Evolutionary conservation across 2,888 invertebrate genomes (phyloP).

Genomic region (Amphimallon solstitiale): DNA sequence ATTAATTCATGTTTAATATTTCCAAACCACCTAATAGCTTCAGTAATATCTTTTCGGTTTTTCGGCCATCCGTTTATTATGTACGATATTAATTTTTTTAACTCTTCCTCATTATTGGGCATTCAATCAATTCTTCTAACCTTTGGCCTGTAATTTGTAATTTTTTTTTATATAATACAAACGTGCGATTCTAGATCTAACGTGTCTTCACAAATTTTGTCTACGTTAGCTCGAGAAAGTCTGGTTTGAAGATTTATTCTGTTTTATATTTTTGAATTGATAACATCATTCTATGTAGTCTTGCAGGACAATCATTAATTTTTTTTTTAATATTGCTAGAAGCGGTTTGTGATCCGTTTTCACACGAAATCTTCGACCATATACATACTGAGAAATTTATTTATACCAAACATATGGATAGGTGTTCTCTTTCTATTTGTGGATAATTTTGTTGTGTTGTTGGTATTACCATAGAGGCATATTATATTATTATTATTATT

Average conservation of each 20-base stretch:
- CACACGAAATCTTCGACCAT: too few species aligned
- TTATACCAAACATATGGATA: too few species aligned
- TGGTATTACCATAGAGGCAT: too few species aligned
- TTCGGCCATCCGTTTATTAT: slow-evolving; percentile 18
- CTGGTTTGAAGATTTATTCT: background rate
- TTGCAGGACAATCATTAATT: too few species aligned
- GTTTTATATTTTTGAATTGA: background rate
- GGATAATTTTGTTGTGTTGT: too few species aligned
- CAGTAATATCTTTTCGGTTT: slow-evolving; percentile 4
- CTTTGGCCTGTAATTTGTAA: slow-evolving; percentile 13
- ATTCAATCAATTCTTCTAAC: background rate
- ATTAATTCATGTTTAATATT: slow-evolving; percentile 25
- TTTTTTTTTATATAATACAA: slow-evolving; percentile 21
- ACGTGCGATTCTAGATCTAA: slow-evolving; percentile 34
- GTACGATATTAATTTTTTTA: slow-evolving; percentile 20
- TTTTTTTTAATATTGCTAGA: too few species aligned
- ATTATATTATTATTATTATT: too few species aligned
- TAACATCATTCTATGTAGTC: too few species aligned
- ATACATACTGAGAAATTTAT: too few species aligned
- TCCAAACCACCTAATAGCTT: slow-evolving; percentile 8
- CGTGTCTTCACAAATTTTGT: slow-evolving; percentile 18
- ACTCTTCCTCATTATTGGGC: background rate
- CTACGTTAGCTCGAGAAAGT: too few species aligned
- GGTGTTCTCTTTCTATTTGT: too few species aligned
- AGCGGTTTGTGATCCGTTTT: too few species aligned